A percentile compares a stretch with the other conserved stretches of the same genome.
Evolutionary conservation across 1,140 invertebrate species (phyloP).

Genomic region (Rhopalosiphum padi): DNA sequence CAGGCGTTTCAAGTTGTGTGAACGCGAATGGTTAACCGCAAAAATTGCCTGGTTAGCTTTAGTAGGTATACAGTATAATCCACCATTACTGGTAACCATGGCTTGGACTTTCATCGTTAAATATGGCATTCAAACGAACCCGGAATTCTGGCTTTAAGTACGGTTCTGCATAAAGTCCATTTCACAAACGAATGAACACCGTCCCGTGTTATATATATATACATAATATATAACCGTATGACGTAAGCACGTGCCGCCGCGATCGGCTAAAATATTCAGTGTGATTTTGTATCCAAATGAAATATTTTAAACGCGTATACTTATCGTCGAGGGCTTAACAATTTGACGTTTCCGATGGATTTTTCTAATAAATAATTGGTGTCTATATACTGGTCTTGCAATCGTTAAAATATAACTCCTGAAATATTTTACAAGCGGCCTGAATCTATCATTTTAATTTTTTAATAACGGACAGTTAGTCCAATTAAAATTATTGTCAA

Average conservation of each 20-base stretch:
- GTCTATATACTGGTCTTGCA: neutral
- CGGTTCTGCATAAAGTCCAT: slow-evolving; percentile 43
- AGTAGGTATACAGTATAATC: slow-evolving; percentile 27
- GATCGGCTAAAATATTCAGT: neutral
- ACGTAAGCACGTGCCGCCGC: neutral
- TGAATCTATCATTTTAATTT: neutral
- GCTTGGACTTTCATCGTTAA: slow-evolving; percentile 38
- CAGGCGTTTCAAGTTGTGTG: neutral
- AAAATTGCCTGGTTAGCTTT: slow-evolving; percentile 49
- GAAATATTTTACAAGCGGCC: neutral
- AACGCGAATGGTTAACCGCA: slow-evolving; percentile 28
- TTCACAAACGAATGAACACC: slow-evolving; percentile 45
- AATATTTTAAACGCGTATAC: neutral
- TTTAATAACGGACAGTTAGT: too few species aligned
- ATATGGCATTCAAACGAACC: slow-evolving; percentile 23
- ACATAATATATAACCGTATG: slow-evolving; percentile 18
- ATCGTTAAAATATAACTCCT: neutral
- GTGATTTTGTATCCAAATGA: neutral
- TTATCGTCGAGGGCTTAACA: neutral
- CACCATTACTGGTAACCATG: slow-evolving; percentile 15
- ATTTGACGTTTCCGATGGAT: neutral
- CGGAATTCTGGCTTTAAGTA: slow-evolving; percentile 36
- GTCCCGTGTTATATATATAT: neutral
- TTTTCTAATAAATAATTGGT: neutral
- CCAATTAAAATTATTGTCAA: too few species aligned